phyloP scores from a whole-genome alignment of 2,797 vertebrate species.

The Streptopelia turtur region DNA sequence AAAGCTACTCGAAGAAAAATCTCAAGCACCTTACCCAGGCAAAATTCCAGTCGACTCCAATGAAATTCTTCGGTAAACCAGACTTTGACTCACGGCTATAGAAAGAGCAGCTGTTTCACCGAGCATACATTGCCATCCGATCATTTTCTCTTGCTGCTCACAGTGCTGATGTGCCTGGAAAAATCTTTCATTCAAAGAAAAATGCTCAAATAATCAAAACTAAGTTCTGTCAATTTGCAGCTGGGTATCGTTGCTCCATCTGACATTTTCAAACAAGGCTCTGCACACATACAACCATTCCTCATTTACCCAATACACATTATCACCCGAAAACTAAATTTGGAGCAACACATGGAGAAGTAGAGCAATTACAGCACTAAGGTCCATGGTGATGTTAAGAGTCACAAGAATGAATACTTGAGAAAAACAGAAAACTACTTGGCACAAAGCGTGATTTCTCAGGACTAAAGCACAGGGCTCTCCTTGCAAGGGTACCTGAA shows the following conservation, averaged over 20 bases:
- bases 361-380: background rate
- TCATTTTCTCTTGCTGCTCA: slow-evolving; percentile 11
- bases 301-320: background rate
- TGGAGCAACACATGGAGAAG: background rate
- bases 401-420: background rate
- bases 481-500: background rate
- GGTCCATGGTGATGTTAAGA: background rate
- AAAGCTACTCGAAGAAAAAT: slow-evolving; percentile 51
- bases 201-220: background rate
- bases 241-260: background rate
- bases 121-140: background rate
- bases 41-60: slow-evolving; percentile 45
- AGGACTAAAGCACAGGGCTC: background rate
- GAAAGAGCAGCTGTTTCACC: slow-evolving; percentile 31
- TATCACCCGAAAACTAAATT: background rate
- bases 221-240: background rate
- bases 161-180: background rate
- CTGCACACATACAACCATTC: background rate
- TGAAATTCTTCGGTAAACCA: slow-evolving; percentile 8
- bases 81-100: background rate
- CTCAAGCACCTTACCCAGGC: slow-evolving; percentile 1
- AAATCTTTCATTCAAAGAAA: background rate
- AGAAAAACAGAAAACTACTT: background rate
- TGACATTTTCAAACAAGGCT: background rate
- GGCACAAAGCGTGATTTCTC: background rate